These are phyloP conservation scores for Epinephelus awoara DNA, from an alignment of 2,797 vertebrate species.

Conservation along the genomic window DNA sequence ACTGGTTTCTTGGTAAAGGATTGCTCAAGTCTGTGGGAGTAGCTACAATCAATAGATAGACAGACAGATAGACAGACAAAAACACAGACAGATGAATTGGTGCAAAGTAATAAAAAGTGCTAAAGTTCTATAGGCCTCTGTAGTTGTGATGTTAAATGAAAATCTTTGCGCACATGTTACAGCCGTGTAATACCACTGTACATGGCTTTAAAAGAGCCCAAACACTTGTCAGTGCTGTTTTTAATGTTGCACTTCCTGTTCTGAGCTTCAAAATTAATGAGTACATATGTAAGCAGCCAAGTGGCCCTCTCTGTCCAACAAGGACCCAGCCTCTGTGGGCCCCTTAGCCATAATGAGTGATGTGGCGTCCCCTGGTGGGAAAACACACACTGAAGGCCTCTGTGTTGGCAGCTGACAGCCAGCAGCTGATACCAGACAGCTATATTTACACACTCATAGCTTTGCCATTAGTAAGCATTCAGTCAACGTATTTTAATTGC, in stretches of 20 bases:
- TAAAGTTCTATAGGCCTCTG: no score
- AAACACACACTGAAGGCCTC: slow-evolving; percentile 30
- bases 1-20: not conserved
- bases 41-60: not conserved
- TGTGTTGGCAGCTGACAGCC: slow-evolving; percentile 61
- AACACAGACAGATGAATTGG: no score
- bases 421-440: slow-evolving; percentile 64
- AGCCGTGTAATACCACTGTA: not conserved
- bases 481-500: slow-evolving; percentile 55
- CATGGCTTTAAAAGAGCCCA: not conserved
- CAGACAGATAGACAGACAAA: no score
- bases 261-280: slow-evolving; percentile 17
- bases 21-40: not conserved
- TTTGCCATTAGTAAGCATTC: slow-evolving; percentile 46
- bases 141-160: no score
- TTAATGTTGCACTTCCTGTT: not conserved
- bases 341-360: slow-evolving; percentile 57
- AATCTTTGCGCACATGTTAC: not conserved
- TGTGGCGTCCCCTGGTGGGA: slow-evolving; percentile 83
- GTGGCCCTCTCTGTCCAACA: not conserved
- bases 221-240: not conserved
- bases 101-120: no score
- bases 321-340: slow-evolving; percentile 1
- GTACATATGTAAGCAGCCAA: not conserved
- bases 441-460: slow-evolving; percentile 70